A percentile compares a stretch with the other conserved stretches of the same genome.
Conservation (phyloP, 1,140 invertebrate genomes). For the Brachionus rotundiformis region DNA sequence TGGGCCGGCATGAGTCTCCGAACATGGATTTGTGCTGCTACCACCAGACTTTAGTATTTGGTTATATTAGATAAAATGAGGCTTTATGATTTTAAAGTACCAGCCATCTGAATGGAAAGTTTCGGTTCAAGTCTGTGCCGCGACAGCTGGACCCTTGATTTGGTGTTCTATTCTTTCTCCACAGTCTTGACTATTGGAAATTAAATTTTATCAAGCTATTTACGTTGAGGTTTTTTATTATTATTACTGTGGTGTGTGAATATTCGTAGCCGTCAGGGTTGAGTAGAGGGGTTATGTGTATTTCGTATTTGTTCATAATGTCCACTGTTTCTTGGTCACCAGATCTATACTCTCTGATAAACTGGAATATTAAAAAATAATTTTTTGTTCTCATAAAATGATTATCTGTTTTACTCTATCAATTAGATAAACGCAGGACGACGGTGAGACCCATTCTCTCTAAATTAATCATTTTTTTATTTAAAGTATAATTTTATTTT, state of each 20-base stretch:
- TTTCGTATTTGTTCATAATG: slow-evolving; percentile 41
- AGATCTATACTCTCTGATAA: slow-evolving; percentile 35
- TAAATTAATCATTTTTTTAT: too few relatives aligned
- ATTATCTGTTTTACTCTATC: slow-evolving; percentile 16
- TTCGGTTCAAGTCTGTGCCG: slow-evolving; percentile 44
- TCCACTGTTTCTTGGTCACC: not conserved
- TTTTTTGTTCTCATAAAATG: too few relatives aligned
- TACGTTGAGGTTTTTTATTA: too few relatives aligned
- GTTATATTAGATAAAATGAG: too few relatives aligned
- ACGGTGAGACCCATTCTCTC: slow-evolving; percentile 39
- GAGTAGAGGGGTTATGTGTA: slow-evolving; percentile 38
- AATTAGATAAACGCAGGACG: slow-evolving; percentile 30
- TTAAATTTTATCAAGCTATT: not conserved
- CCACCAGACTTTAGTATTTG: slow-evolving; percentile 20
- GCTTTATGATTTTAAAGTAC: not conserved
- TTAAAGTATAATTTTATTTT: too few relatives aligned
- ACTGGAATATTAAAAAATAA: not conserved
- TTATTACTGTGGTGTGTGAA: slow-evolving; percentile 11
- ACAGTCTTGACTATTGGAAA: slow-evolving; percentile 34
- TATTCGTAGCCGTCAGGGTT: slow-evolving; percentile 52
- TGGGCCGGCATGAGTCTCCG: slow-evolving; percentile 30
- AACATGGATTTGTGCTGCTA: slow-evolving; percentile 42
- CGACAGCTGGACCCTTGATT: slow-evolving; percentile 32
- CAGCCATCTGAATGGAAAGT: slow-evolving; percentile 41
- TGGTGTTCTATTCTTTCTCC: slow-evolving; percentile 53